Percentiles rank a stretch among this genome's conserved stretches.
Conservation (phyloP, 2,888 invertebrate genomes). For the Stegophylla sp. region DNA sequence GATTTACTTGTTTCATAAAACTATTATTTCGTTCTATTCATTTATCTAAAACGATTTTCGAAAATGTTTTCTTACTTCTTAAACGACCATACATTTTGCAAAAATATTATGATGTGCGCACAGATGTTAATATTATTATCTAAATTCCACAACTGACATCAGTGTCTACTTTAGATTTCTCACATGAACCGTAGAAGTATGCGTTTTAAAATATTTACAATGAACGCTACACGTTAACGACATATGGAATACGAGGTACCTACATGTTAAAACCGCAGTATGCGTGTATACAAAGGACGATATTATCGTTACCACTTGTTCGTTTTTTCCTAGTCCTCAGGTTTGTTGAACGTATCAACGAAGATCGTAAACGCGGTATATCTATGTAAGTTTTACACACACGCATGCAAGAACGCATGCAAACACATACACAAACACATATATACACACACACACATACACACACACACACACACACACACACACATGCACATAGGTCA, state of each 20-base stretch:
- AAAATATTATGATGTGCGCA: not conserved
- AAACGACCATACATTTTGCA: not conserved
- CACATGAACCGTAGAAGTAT: not conserved
- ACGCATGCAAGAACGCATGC: not conserved
- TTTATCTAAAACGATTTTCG: no score
- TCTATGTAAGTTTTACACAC: not conserved
- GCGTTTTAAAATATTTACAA: not conserved
- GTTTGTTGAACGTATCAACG: conserved; percentile 26
- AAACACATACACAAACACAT: not conserved
- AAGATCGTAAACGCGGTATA: not conserved
- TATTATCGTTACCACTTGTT: not conserved
- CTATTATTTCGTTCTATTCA: no score
- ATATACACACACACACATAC: conserved; percentile 38
- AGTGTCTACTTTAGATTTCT: no score
- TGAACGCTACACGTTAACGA: not conserved
- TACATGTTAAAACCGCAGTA: not conserved
- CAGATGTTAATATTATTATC: not conserved
- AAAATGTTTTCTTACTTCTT: no score
- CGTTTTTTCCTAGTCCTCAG: not conserved
- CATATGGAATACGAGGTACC: not conserved
- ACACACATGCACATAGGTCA: no score
- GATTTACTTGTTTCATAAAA: no score
- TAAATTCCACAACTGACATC: not conserved
- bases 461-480: no score
- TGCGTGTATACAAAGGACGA: not conserved